Percentiles rank a stretch among this genome's conserved stretches.
phyloP scores from a whole-genome alignment of 2,113 vertebrate species.

The Vidua macroura region DNA sequence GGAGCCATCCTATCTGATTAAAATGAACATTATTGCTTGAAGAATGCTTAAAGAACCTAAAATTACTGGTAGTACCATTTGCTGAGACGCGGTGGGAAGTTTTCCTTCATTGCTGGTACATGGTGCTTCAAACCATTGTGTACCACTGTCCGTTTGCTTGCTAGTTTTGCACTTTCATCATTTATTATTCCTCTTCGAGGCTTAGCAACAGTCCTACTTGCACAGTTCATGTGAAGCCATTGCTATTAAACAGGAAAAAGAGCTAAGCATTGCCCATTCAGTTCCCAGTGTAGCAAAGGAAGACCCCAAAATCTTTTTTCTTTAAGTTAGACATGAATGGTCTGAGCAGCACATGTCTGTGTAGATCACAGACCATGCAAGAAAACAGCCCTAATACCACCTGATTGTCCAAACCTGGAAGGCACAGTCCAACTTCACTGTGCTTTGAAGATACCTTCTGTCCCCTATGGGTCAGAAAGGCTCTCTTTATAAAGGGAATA shows the following conservation, averaged over 20 bases:
- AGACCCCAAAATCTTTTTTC: neutral
- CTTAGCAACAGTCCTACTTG: neutral
- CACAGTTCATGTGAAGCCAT: neutral
- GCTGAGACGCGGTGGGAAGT: neutral
- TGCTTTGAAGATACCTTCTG: neutral
- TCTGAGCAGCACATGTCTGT: neutral
- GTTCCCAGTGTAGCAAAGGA: neutral
- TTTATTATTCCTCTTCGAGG: neutral
- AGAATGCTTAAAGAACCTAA: neutral
- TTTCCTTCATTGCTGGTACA: neutral
- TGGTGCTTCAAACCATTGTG: fast-evolving
- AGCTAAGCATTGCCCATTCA: neutral
- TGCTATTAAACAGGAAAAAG: neutral
- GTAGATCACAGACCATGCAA: neutral
- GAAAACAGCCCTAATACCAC: neutral
- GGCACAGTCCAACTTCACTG: fast-evolving
- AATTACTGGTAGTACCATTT: fast-evolving
- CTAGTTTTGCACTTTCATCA: neutral
- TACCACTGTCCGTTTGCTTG: neutral
- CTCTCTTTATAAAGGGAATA: neutral
- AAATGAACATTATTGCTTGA: neutral
- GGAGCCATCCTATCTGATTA: neutral
- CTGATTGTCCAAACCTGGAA: neutral
- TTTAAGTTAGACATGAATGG: neutral
- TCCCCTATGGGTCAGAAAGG: neutral